Evolutionary conservation across 1,140 invertebrate genomes (phyloP).

Genomic region (Apis cerana): DNA sequence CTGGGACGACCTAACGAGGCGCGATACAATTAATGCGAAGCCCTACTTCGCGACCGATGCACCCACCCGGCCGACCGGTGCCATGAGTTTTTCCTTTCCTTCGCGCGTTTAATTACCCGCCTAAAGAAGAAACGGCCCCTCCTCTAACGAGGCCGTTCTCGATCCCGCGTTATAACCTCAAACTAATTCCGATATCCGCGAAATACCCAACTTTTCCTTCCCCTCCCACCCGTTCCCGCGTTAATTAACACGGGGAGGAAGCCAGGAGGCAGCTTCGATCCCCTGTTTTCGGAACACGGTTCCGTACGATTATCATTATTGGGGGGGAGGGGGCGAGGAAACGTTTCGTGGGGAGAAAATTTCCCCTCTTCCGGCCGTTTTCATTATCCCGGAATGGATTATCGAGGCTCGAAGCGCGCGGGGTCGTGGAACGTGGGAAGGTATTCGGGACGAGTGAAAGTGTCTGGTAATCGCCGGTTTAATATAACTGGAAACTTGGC

Average conservation of each 20-base stretch:
- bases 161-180: slow-evolving; percentile 12
- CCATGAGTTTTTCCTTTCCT: slow-evolving; percentile 67
- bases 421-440: slow-evolving; percentile 15
- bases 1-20: slow-evolving; percentile 67
- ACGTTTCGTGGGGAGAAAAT: neutral
- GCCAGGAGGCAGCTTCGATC: too few species aligned
- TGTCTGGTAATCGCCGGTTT: slow-evolving; percentile 12
- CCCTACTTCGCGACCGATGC: slow-evolving; percentile 60
- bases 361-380: neutral
- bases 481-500: slow-evolving; percentile 18
- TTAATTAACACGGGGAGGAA: slow-evolving; percentile 27
- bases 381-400: neutral
- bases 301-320: too few species aligned
- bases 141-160: slow-evolving; percentile 50
- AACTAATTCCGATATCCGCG: slow-evolving; percentile 42
- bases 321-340: too few species aligned
- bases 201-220: neutral
- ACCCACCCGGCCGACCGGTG: slow-evolving; percentile 24
- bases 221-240: neutral
- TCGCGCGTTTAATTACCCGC: slow-evolving; percentile 59
- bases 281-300: too few species aligned
- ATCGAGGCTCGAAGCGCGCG: neutral
- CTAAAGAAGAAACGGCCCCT: slow-evolving; percentile 35
- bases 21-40: slow-evolving; percentile 66
- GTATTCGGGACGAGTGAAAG: slow-evolving; percentile 11